phyloP scores from a whole-genome alignment of 2,113 vertebrate species.

The Harpagus bidentatus region DNA sequence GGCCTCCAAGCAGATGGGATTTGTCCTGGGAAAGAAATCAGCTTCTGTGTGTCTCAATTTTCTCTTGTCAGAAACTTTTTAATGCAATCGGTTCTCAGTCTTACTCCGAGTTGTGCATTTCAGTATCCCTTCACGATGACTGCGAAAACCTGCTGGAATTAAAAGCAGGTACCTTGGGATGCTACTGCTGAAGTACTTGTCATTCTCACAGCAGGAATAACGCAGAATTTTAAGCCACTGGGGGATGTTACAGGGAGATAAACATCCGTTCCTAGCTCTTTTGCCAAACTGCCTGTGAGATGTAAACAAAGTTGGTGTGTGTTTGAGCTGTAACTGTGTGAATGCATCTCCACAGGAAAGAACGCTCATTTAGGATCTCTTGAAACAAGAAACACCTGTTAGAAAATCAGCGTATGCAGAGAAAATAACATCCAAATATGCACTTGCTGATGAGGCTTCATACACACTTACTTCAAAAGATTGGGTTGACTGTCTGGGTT shows the following conservation, averaged over 20 bases:
- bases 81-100: neutral
- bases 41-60: neutral
- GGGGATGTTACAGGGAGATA: slow-evolving; percentile 54
- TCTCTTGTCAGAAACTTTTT: neutral
- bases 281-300: slow-evolving; percentile 52
- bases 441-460: slow-evolving; percentile 37
- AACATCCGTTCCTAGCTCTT: slow-evolving; percentile 56
- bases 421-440: slow-evolving; percentile 50
- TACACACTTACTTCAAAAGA: slow-evolving; percentile 31
- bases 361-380: slow-evolving; percentile 49
- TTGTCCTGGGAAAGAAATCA: neutral
- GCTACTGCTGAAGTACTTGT: slow-evolving; percentile 39
- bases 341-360: slow-evolving; percentile 56
- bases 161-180: slow-evolving; percentile 1
- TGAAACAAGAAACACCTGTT: slow-evolving; percentile 70
- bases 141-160: slow-evolving; percentile 16
- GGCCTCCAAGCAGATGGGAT: neutral
- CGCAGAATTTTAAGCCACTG: slow-evolving; percentile 21
- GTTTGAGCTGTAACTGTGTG: slow-evolving; percentile 37
- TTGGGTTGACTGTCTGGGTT: neutral
- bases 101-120: neutral
- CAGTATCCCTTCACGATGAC: neutral
- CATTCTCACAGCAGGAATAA: slow-evolving; percentile 53
- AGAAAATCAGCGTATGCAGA: slow-evolving; percentile 30
- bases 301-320: slow-evolving; percentile 46